Conservation (phyloP, 2,888 invertebrate species). For the Spilarctia lutea region DNA sequence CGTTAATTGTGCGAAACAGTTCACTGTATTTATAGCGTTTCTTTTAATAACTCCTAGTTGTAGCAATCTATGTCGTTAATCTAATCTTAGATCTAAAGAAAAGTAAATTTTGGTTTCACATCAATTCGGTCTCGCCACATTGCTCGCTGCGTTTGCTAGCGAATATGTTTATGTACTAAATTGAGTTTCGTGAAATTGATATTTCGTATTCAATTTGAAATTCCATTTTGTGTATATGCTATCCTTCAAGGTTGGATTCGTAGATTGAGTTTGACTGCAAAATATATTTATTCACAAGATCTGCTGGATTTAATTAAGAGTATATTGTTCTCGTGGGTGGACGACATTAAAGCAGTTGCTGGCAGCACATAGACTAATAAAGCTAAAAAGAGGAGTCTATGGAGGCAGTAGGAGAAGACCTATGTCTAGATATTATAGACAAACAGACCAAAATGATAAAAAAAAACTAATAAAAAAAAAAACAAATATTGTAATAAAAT, state of each 20-base stretch:
- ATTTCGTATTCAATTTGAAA: conserved; percentile 40
- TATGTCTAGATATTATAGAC: too few species aligned
- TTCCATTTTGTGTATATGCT: conserved; percentile 21
- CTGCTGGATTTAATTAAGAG: background rate
- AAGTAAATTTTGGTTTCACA: conserved; percentile 59
- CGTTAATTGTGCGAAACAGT: conserved; percentile 52
- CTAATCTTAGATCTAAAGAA: conserved; percentile 66
- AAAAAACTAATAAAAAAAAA: too few species aligned
- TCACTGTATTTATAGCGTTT: conserved; percentile 34
- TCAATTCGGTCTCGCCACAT: conserved; percentile 47
- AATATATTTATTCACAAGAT: background rate
- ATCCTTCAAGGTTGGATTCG: background rate
- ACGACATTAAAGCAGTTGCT: too few species aligned
- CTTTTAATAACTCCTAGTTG: conserved; percentile 36
- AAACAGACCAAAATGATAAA: too few species aligned
- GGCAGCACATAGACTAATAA: too few species aligned
- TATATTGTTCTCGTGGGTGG: too few species aligned
- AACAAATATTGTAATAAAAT: too few species aligned
- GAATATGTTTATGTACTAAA: conserved; percentile 25
- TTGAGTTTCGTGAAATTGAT: conserved; percentile 26
- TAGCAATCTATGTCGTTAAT: conserved; percentile 50
- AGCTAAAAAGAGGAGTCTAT: too few species aligned
- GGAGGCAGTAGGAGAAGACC: too few species aligned
- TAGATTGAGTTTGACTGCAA: conserved; percentile 5
- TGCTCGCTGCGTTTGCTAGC: conserved; percentile 35